phyloP scores from a whole-genome alignment of 2,113 vertebrate species.

The Lamprologus sp. region DNA sequence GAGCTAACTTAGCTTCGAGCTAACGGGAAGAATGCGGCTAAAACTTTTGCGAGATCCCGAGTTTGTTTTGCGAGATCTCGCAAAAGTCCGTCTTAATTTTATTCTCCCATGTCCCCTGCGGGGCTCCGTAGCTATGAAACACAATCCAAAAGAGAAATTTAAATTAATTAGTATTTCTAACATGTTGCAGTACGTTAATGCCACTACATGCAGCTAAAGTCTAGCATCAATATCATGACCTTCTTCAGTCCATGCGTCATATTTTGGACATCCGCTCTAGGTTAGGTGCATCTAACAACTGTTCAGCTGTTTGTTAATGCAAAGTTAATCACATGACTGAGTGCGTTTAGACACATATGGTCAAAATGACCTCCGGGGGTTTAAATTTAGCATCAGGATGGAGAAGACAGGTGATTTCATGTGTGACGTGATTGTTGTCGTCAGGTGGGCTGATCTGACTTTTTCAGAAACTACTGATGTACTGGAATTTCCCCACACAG shows the following conservation, averaged over 20 bases:
- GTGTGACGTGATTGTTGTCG: neutral
- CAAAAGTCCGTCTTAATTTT: too few relatives aligned
- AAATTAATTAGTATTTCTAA: fast-evolving
- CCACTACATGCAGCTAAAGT: neutral
- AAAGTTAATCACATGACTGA: neutral
- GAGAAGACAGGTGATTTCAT: neutral
- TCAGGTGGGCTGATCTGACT: neutral
- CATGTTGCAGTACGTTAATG: neutral
- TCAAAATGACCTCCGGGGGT: fast-evolving
- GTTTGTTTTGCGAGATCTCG: too few relatives aligned
- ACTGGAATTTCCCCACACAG: neutral
- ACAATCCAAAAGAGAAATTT: neutral
- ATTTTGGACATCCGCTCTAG: neutral
- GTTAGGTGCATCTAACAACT: neutral
- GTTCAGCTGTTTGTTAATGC: neutral
- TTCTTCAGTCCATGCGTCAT: neutral
- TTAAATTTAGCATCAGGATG: neutral
- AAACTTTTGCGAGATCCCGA: too few relatives aligned
- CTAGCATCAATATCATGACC: neutral
- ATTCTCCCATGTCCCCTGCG: fast-evolving
- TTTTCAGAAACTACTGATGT: neutral
- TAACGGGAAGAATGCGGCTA: too few relatives aligned
- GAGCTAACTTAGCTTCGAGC: too few relatives aligned
- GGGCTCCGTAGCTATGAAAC: neutral
- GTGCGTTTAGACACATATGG: neutral